These are phyloP conservation scores for Latrodectus hesperus DNA, from an alignment of 2,888 invertebrate species.

Conservation along the genomic window DNA sequence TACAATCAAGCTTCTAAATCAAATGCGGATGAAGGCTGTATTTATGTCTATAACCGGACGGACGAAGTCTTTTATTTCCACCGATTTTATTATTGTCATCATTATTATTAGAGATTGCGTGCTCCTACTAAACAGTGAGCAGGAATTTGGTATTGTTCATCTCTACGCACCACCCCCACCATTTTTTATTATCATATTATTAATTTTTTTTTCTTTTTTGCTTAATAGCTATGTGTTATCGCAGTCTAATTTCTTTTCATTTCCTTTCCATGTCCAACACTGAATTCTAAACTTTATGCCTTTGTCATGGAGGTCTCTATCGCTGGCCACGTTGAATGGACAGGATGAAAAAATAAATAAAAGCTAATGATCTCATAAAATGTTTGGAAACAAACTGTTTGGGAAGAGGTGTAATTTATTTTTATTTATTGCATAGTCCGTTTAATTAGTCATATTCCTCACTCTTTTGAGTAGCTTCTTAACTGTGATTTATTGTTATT, in stretches of 20 bases:
- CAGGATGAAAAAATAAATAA: too few species aligned
- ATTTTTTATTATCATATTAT: constrained; percentile 8
- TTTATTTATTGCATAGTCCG: too few species aligned
- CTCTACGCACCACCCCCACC: constrained; percentile 4
- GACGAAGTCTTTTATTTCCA: constrained; percentile 11
- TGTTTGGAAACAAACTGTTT: too few species aligned
- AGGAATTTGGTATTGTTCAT: constrained; percentile 53
- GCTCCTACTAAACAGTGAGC: constrained; percentile 24
- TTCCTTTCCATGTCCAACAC: too few species aligned
- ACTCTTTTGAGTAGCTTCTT: too few species aligned
- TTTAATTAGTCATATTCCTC: too few species aligned
- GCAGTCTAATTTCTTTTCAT: not conserved
- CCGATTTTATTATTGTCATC: constrained; percentile 43
- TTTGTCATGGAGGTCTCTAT: too few species aligned
- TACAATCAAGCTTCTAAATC: constrained; percentile 41
- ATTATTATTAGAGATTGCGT: constrained; percentile 47
- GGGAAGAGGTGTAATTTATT: too few species aligned
- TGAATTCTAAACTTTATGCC: too few species aligned
- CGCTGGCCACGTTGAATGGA: too few species aligned
- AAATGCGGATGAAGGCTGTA: constrained; percentile 35
- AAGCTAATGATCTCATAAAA: too few species aligned
- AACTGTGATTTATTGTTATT: too few species aligned
- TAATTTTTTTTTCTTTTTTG: not conserved
- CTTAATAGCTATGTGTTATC: not conserved
- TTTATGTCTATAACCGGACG: constrained; percentile 43